Percentiles rank a stretch among this genome's conserved stretches.
phyloP scores from a whole-genome alignment of 64 coral and sea anemone species.

The Montipora foliosa region DNA sequence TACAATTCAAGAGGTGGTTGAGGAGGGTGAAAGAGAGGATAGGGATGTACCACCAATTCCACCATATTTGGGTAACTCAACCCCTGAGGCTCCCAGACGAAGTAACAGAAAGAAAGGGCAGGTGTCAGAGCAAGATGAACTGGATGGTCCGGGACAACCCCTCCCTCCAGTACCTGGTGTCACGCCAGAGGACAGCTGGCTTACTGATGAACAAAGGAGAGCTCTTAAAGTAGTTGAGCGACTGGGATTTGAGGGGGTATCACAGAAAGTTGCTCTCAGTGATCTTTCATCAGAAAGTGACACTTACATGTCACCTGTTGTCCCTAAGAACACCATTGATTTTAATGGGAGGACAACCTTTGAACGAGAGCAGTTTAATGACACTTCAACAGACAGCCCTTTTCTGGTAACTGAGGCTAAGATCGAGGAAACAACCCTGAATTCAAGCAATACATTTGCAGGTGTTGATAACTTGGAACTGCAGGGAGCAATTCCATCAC shows the following conservation, averaged over 20 bases:
- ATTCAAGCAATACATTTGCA: conserved; percentile 44
- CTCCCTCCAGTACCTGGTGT: conserved; percentile 32
- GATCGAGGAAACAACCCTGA: conserved; percentile 28
- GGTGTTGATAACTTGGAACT: conserved; percentile 11
- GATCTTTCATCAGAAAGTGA: conserved; percentile 86
- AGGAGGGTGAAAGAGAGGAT: conserved; percentile 28
- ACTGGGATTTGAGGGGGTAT: conserved; percentile 83
- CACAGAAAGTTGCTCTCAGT: conserved; percentile 82
- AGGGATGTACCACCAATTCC: conserved; percentile 17
- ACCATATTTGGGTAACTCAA: conserved; percentile 28
- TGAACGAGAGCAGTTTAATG: conserved; percentile 78
- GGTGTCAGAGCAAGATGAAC: background rate
- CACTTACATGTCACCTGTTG: conserved; percentile 60
- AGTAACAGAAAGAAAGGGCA: background rate
- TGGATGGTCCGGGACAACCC: conserved; percentile 30
- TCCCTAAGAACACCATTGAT: conserved; percentile 62
- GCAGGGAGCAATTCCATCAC: conserved; percentile 26
- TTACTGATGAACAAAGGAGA: conserved; percentile 63
- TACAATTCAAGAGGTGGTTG: conserved; percentile 25
- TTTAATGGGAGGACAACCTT: conserved; percentile 76
- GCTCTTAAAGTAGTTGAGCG: conserved; percentile 76
- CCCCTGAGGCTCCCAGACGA: conserved; percentile 4
- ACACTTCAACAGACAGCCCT: conserved; percentile 67
- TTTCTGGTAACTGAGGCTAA: background rate
- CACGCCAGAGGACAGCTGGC: conserved; percentile 10